A percentile compares a stretch with the other conserved stretches of the same genome.
Evolutionary conservation across 2,888 invertebrate genomes (phyloP).

Genomic region (Andrena haemorrhoa): DNA sequence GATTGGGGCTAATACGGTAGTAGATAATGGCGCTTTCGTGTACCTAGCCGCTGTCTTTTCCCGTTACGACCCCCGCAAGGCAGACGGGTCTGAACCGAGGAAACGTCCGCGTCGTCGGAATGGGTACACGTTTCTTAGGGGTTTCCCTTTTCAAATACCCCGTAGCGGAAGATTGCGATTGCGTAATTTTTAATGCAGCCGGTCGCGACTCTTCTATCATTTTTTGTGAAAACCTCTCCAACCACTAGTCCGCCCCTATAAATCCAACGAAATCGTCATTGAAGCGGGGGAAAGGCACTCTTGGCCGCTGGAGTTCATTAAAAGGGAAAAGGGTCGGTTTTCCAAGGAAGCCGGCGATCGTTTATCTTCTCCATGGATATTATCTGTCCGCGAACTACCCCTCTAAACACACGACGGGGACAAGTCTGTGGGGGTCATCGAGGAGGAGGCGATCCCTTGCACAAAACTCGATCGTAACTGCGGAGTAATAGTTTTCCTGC

Average conservation of each 20-base stretch:
- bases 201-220: not conserved
- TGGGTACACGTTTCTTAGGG: conserved; percentile 6
- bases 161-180: not conserved
- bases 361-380: conserved; percentile 26
- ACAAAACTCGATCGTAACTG: too few species aligned
- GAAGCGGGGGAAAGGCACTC: not conserved
- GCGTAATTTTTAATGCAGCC: not conserved
- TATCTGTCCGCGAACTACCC: conserved; percentile 11
- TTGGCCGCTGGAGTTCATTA: not conserved
- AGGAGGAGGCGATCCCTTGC: not conserved
- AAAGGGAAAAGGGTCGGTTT: conserved; percentile 13
- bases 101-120: conserved; percentile 24
- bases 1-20: conserved; percentile 76
- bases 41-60: conserved; percentile 57
- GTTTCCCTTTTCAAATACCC: not conserved
- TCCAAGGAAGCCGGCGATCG: conserved; percentile 4
- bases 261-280: not conserved
- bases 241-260: too few species aligned
- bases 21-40: conserved; percentile 69
- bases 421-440: not conserved
- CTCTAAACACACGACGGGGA: not conserved
- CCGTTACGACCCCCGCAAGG: conserved; percentile 51
- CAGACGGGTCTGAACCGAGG: not conserved
- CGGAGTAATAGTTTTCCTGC: too few species aligned
- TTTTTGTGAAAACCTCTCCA: not conserved